Percentiles rank a stretch among this genome's conserved stretches.
These are phyloP conservation scores for Xenopus laevis DNA, from an alignment of 2,113 vertebrate genomes.

Conservation along the genomic window DNA sequence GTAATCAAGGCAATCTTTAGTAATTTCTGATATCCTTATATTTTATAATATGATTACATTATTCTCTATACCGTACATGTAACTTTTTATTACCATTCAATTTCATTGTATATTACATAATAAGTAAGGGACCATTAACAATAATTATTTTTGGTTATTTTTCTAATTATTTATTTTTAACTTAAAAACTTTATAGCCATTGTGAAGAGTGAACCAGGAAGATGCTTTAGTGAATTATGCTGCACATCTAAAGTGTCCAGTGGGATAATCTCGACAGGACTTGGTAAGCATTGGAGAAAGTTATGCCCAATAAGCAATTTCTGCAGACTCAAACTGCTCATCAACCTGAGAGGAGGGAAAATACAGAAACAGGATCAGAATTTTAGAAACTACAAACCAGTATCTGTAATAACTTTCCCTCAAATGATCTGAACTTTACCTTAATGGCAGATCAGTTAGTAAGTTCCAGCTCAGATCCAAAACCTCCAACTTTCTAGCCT, in stretches of 20 bases:
- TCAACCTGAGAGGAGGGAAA: constrained; percentile 65
- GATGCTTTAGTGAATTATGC: constrained; percentile 79
- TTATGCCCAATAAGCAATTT: constrained; percentile 86
- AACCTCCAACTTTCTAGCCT: constrained; percentile 89
- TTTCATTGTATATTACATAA: too few relatives aligned
- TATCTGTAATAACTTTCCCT: not conserved
- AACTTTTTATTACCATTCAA: not conserved
- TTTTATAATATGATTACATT: too few relatives aligned
- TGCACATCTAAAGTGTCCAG: constrained; percentile 88
- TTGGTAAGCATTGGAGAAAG: constrained; percentile 72
- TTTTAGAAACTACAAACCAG: not conserved
- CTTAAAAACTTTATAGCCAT: constrained; percentile 85
- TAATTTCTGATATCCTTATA: too few relatives aligned
- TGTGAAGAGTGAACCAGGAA: constrained; percentile 83
- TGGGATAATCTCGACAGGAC: constrained; percentile 80
- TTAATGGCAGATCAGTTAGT: constrained; percentile 78
- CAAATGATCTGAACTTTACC: constrained; percentile 61
- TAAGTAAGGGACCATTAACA: too few relatives aligned
- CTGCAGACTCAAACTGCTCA: constrained; percentile 85
- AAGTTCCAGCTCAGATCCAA: constrained; percentile 85
- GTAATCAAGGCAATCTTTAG: too few relatives aligned
- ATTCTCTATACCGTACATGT: too few relatives aligned
- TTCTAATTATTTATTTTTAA: too few relatives aligned
- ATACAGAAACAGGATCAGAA: not conserved
- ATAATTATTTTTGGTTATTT: too few relatives aligned